A percentile compares a stretch with the other conserved stretches of the same genome.
phyloP scores from a whole-genome alignment of 1,140 invertebrate genomes.

The Lineus longissimus region DNA sequence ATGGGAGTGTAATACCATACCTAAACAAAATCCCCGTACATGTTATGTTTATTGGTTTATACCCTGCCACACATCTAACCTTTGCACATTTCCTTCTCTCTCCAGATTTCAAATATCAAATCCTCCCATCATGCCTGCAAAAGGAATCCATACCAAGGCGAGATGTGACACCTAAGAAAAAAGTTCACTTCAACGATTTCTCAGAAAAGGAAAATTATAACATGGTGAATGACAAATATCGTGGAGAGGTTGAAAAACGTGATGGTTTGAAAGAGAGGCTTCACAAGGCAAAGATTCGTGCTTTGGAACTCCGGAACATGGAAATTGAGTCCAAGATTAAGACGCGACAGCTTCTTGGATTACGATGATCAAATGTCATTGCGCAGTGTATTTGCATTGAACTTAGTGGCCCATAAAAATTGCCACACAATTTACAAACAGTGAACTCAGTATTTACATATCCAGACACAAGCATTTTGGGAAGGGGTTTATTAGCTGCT shows the following conservation, averaged over 20 bases:
- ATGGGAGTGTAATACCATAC: too few species aligned
- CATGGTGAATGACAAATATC: background rate
- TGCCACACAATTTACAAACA: too few species aligned
- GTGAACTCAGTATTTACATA: too few species aligned
- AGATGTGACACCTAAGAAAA: background rate
- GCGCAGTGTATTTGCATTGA: too few species aligned
- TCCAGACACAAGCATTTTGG: too few species aligned
- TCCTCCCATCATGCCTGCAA: background rate
- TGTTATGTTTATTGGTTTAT: background rate
- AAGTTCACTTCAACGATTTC: background rate
- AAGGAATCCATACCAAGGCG: background rate
- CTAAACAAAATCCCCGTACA: too few species aligned
- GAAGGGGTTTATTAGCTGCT: too few species aligned
- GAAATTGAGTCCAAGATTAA: constrained; percentile 22
- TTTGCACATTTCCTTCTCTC: background rate
- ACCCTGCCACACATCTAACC: constrained; percentile 4
- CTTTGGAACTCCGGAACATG: constrained; percentile 27
- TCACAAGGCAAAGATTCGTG: constrained; percentile 31
- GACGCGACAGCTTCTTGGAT: constrained; percentile 31
- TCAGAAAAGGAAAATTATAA: background rate
- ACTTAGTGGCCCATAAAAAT: too few species aligned
- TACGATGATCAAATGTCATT: too few species aligned
- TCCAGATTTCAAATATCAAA: background rate
- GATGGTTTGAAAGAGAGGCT: constrained; percentile 38
- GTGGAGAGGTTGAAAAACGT: constrained; percentile 28